These are phyloP conservation scores for Melinaea menophilus DNA, from an alignment of 2,888 invertebrate genomes.

Conservation along the genomic window DNA sequence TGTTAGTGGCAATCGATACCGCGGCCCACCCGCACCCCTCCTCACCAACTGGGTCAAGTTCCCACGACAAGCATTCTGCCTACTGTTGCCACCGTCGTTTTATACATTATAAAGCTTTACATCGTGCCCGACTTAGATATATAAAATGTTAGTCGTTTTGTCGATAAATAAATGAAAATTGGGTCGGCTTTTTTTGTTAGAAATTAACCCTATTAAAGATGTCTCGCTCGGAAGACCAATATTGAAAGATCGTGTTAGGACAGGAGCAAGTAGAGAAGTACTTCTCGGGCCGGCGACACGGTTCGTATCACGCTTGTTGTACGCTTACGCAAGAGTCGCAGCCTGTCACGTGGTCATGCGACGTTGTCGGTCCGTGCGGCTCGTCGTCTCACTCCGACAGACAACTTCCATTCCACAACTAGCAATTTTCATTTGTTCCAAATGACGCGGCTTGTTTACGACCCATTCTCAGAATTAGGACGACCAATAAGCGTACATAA, in stretches of 20 bases:
- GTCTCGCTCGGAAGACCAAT: too few species aligned
- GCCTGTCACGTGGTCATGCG: conserved; percentile 70
- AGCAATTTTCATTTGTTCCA: conserved; percentile 72
- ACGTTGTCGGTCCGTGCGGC: conserved; percentile 64
- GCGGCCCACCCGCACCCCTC: conserved; percentile 58
- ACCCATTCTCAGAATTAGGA: conserved; percentile 65
- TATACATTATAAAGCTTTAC: conserved; percentile 24
- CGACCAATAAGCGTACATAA: conserved; percentile 46
- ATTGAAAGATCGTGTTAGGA: conserved; percentile 10
- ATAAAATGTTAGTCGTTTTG: background rate
- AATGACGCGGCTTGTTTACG: conserved; percentile 69
- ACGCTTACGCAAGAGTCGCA: conserved; percentile 75
- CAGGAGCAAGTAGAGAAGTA: conserved; percentile 43
- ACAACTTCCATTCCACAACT: conserved; percentile 57
- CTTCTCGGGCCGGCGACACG: conserved; percentile 39
- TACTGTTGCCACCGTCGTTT: conserved; percentile 42
- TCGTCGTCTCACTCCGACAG: conserved; percentile 58
- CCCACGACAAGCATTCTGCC: conserved; percentile 64
- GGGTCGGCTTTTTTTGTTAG: too few species aligned
- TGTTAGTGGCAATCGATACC: conserved; percentile 70
- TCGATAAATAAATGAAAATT: background rate
- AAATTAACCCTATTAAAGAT: too few species aligned
- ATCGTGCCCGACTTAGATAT: conserved; percentile 27
- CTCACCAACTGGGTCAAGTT: conserved; percentile 74
- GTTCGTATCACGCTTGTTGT: conserved; percentile 58